These are phyloP conservation scores for Polymixis lichenea DNA, from an alignment of 2,888 invertebrate species.

Conservation along the genomic window DNA sequence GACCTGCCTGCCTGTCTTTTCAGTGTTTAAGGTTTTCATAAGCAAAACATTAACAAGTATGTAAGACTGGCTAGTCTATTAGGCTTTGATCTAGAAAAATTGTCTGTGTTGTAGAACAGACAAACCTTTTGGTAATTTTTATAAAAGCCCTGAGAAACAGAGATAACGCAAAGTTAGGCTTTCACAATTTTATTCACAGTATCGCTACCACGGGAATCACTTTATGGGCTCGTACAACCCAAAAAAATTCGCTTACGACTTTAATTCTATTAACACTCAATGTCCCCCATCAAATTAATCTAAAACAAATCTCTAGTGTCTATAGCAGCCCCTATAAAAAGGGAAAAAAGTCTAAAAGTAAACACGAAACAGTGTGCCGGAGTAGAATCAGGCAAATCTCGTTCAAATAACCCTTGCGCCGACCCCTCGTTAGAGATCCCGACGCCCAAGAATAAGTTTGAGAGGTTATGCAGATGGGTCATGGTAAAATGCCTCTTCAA, in stretches of 20 bases:
- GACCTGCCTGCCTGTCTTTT: not conserved
- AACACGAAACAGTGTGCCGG: slow-evolving; percentile 68
- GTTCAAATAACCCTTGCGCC: slow-evolving; percentile 79
- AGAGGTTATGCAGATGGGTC: slow-evolving; percentile 19
- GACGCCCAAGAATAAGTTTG: slow-evolving; percentile 53
- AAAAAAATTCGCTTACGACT: slow-evolving; percentile 12
- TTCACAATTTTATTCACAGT: not conserved
- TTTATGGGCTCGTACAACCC: not conserved
- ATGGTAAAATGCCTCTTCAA: not conserved
- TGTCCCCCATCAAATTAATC: slow-evolving; percentile 58
- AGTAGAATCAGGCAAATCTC: slow-evolving; percentile 78
- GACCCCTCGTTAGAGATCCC: slow-evolving; percentile 74
- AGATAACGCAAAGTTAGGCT: not conserved
- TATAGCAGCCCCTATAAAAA: slow-evolving; percentile 61
- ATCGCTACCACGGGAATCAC: not conserved
- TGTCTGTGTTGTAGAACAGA: not conserved
- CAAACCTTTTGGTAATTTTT: not conserved
- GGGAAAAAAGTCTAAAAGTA: slow-evolving; percentile 70
- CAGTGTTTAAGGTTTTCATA: not conserved
- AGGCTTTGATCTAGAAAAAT: not conserved
- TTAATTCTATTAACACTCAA: slow-evolving; percentile 43
- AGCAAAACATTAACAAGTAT: not conserved
- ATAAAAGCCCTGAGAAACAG: not conserved
- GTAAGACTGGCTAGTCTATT: not conserved
- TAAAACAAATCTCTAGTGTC: slow-evolving; percentile 60